Conservation (phyloP, 2,797 vertebrate genomes). For the Graptemys geographica region DNA sequence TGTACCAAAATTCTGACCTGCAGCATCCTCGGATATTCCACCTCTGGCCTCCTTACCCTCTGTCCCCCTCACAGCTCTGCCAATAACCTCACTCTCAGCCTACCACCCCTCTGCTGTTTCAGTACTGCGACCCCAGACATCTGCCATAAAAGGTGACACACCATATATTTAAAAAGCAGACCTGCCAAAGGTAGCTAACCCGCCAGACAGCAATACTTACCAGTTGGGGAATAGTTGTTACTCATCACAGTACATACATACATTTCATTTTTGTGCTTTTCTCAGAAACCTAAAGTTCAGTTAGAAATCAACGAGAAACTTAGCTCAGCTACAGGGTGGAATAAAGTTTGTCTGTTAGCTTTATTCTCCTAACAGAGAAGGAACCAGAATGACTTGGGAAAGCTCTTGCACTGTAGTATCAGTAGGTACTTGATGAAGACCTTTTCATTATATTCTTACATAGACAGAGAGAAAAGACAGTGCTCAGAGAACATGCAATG, state of each 20-base stretch:
- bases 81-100: neutral
- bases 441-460: neutral
- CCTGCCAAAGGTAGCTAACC: conserved; percentile 15
- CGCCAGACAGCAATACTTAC: neutral
- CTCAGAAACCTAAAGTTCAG: neutral
- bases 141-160: neutral
- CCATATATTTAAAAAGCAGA: neutral
- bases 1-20: accelerated
- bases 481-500: neutral
- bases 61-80: neutral
- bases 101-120: neutral
- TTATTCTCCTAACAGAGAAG: neutral
- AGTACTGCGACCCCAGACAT: neutral
- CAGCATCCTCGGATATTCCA: neutral
- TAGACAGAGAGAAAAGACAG: conserved; percentile 23
- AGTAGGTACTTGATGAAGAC: neutral
- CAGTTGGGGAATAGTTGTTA: neutral
- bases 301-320: neutral
- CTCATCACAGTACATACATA: neutral
- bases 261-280: conserved; percentile 50
- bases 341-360: neutral
- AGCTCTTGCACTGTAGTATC: neutral
- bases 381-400: neutral
- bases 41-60: neutral
- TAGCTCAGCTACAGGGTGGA: conserved; percentile 17